phyloP scores from a whole-genome alignment of 1,140 invertebrate genomes.

The Microplitis mediator region DNA sequence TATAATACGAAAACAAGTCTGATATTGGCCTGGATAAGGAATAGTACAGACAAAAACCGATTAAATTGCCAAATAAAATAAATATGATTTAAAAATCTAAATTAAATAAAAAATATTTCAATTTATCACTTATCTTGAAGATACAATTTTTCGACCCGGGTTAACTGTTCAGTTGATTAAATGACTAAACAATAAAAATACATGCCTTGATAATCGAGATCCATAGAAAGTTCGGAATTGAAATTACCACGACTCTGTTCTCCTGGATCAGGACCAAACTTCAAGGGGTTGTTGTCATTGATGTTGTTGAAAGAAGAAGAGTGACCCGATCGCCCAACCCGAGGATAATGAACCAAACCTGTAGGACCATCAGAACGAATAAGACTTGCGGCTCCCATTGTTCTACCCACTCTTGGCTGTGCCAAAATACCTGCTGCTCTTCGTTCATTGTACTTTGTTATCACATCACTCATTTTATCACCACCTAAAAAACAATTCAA shows the following conservation, averaged over 20 bases:
- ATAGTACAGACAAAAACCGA: too few species aligned
- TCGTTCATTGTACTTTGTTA: constrained; percentile 37
- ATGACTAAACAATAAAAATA: background rate
- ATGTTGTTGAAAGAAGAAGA: background rate
- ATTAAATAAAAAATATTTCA: too few species aligned
- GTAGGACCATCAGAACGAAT: constrained; percentile 17
- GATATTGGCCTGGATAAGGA: too few species aligned
- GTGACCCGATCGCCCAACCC: constrained; percentile 27
- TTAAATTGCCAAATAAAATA: too few species aligned
- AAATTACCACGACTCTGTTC: constrained; percentile 11
- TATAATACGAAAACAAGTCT: too few species aligned
- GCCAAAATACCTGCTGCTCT: constrained; percentile 39
- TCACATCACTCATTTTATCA: constrained; percentile 26
- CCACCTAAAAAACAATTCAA: constrained; percentile 34
- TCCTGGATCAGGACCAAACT: constrained; percentile 1
- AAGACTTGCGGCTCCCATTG: constrained; percentile 27
- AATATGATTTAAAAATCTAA: too few species aligned
- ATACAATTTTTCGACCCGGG: too few species aligned
- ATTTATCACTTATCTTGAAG: too few species aligned
- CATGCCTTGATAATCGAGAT: constrained; percentile 42
- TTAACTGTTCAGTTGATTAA: too few species aligned
- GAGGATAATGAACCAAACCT: constrained; percentile 28
- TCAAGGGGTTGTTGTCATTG: background rate
- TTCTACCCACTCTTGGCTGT: constrained; percentile 43
- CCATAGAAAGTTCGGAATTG: constrained; percentile 9